phyloP scores from a whole-genome alignment of 2,888 invertebrate genomes.

The Strigamia crassipes region DNA sequence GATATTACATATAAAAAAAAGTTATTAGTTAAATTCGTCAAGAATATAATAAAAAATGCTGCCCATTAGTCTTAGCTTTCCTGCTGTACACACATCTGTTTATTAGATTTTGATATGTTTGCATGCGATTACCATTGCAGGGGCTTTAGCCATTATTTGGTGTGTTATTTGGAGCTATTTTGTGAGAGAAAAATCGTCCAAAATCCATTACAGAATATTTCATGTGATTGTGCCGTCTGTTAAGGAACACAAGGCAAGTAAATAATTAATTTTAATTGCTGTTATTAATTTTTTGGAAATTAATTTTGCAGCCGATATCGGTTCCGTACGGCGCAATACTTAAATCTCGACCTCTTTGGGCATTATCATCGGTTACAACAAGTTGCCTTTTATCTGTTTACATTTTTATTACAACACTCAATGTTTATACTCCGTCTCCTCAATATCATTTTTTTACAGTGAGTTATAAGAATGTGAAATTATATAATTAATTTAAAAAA shows the following conservation, averaged over 20 bases:
- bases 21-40: too few species aligned
- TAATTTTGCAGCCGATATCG: background rate
- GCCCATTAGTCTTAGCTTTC: background rate
- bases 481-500: background rate
- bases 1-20: background rate
- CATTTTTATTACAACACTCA: conserved; percentile 12
- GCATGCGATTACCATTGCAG: background rate
- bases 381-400: background rate
- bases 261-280: background rate
- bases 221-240: background rate
- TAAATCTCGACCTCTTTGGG: conserved; percentile 1
- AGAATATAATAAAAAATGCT: background rate
- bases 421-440: background rate
- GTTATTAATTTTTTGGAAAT: background rate
- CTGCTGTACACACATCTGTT: background rate
- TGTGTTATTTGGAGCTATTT: background rate
- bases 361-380: background rate
- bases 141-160: conserved; percentile 3
- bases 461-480: background rate
- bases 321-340: background rate
- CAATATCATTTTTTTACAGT: conserved; percentile 23
- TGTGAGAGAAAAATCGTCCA: background rate
- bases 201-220: background rate
- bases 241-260: background rate
- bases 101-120: background rate